phyloP scores from a whole-genome alignment of 2,113 vertebrate species.

The Chaetodon trifascialis region DNA sequence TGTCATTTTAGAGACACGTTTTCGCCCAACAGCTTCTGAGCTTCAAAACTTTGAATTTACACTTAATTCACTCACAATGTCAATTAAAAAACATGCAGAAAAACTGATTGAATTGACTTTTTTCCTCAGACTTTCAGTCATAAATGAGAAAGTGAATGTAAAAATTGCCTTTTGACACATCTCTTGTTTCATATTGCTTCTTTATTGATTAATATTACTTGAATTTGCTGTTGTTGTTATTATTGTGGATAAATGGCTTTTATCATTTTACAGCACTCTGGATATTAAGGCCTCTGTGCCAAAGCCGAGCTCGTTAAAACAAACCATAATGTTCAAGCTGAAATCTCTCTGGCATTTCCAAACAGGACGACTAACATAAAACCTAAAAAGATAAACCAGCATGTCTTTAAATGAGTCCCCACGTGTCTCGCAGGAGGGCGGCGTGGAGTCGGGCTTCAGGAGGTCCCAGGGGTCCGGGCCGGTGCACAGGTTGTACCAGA shows the following conservation, averaged over 20 bases:
- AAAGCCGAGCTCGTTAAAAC: slow-evolving; percentile 9
- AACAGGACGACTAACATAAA: background rate
- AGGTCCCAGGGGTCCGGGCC: slow-evolving; percentile 73
- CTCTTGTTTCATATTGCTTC: background rate
- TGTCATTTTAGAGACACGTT: background rate
- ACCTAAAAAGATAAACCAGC: background rate
- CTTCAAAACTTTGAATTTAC: background rate
- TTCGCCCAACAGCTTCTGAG: background rate
- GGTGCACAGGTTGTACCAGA: slow-evolving; percentile 88
- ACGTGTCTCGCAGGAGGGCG: slow-evolving; percentile 78
- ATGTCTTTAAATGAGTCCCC: background rate
- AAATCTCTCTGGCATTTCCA: background rate
- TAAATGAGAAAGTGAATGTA: background rate
- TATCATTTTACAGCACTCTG: background rate
- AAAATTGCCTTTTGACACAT: background rate
- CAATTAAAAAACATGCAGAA: background rate
- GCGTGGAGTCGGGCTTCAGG: slow-evolving; percentile 86
- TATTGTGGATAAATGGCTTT: no score
- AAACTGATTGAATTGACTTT: background rate
- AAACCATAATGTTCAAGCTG: background rate
- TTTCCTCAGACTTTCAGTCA: background rate
- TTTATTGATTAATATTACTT: background rate
- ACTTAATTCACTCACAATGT: no score
- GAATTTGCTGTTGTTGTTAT: no score
- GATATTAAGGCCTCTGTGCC: background rate